A percentile compares a stretch with the other conserved stretches of the same genome.
Evolutionary conservation across 2,797 vertebrate species (phyloP).

Genomic region (Melanotaenia trifasciata): DNA sequence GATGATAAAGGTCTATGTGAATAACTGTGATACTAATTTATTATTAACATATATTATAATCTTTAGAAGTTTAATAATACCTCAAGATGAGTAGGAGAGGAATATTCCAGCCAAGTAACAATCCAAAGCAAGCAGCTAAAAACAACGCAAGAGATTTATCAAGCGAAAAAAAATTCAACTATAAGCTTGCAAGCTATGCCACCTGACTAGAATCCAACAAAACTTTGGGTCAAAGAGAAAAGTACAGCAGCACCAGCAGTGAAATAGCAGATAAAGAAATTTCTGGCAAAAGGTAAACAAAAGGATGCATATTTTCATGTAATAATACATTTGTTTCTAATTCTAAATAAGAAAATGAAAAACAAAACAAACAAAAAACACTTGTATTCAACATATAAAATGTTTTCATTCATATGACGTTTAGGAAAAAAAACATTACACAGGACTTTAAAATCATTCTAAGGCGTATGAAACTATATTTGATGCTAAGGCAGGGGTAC

Average conservation of each 20-base stretch:
- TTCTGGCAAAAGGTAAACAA: neutral
- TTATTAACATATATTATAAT: no score
- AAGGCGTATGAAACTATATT: no score
- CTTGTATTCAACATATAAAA: neutral
- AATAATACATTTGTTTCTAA: neutral
- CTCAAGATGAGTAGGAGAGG: neutral
- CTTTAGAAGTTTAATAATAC: neutral
- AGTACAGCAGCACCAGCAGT: neutral
- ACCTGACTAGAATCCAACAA: neutral
- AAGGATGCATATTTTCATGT: neutral
- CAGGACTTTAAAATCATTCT: no score
- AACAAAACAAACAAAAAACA: neutral
- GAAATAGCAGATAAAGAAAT: neutral
- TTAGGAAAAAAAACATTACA: neutral
- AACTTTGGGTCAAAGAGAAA: neutral
- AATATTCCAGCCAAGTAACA: no score
- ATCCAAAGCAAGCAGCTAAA: no score
- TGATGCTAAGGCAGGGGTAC: no score
- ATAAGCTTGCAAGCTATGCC: neutral
- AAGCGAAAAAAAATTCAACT: no score
- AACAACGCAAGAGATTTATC: no score
- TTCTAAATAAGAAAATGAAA: neutral
- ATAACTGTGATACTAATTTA: no score
- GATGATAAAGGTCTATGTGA: no score
- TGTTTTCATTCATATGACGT: neutral